Evolutionary conservation across 2,888 invertebrate species (phyloP).

Genomic region (Callyntrura sp.): DNA sequence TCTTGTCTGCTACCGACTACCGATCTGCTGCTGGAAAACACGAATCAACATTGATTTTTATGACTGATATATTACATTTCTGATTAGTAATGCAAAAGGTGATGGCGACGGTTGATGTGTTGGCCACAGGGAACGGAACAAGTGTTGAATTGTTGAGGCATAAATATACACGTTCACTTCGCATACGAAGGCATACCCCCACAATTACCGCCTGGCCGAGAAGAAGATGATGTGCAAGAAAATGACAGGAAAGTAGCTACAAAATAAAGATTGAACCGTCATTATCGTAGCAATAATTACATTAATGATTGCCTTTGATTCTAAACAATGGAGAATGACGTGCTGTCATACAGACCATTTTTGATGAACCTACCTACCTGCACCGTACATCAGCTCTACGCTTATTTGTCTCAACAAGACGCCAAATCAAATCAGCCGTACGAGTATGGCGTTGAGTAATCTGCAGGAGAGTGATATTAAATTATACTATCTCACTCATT

Average conservation of each 20-base stretch:
- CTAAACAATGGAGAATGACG: slow-evolving; percentile 13
- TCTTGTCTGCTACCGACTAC: slow-evolving; percentile 34
- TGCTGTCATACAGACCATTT: background rate
- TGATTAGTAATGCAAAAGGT: background rate
- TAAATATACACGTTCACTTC: slow-evolving; percentile 22
- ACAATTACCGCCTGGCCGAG: background rate
- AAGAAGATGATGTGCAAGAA: slow-evolving; percentile 39
- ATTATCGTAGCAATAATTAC: slow-evolving; percentile 42
- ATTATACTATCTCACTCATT: background rate
- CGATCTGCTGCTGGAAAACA: slow-evolving; percentile 50
- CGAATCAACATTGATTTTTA: slow-evolving; percentile 16
- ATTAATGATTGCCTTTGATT: slow-evolving; percentile 51
- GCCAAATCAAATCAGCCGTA: too few relatives aligned
- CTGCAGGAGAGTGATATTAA: background rate
- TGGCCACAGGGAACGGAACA: slow-evolving; percentile 42
- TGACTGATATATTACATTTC: background rate
- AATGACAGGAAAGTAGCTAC: slow-evolving; percentile 19
- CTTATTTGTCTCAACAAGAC: slow-evolving; percentile 16
- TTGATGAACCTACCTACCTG: background rate
- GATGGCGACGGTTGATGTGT: background rate
- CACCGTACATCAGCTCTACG: background rate
- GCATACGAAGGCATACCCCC: background rate
- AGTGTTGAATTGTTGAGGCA: slow-evolving; percentile 65
- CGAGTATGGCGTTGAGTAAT: background rate
- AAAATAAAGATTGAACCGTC: slow-evolving; percentile 34